Evolutionary conservation across 1,140 invertebrate species (phyloP).

Genomic region (Caenorhabditis inopinata): DNA sequence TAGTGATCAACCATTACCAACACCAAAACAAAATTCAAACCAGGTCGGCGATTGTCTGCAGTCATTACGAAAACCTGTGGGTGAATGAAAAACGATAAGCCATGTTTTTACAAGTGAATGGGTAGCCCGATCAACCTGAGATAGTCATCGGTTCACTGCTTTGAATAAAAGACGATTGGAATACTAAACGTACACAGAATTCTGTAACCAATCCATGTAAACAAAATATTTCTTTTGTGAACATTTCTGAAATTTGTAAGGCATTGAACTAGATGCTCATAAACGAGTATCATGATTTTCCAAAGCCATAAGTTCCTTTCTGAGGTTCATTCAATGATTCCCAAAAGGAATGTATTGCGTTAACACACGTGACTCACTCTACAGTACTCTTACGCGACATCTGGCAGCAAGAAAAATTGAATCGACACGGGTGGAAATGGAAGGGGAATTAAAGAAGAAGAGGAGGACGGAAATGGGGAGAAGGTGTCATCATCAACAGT

Average conservation of each 20-base stretch:
- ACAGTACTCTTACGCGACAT: neutral
- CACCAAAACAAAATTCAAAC: neutral
- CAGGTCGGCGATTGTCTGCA: neutral
- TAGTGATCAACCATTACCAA: neutral
- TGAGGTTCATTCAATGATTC: too few relatives aligned
- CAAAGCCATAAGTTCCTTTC: too few relatives aligned
- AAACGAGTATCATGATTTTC: too few relatives aligned
- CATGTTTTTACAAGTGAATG: neutral
- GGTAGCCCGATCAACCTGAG: neutral
- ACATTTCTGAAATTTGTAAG: too few relatives aligned
- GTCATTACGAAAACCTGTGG: neutral
- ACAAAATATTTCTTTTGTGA: too few relatives aligned
- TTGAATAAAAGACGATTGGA: too few relatives aligned
- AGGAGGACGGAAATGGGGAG: neutral
- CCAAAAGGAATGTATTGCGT: too few relatives aligned
- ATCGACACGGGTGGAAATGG: neutral
- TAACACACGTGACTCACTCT: neutral
- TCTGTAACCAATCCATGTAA: too few relatives aligned
- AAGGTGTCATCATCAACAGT: neutral
- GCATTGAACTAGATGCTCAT: too few relatives aligned
- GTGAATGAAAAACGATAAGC: neutral
- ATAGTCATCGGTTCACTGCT: neutral
- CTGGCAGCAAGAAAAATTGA: neutral
- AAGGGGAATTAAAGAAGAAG: neutral
- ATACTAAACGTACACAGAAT: too few relatives aligned